phyloP scores from a whole-genome alignment of 1,140 invertebrate genomes.

The Aculops lycopersici region DNA sequence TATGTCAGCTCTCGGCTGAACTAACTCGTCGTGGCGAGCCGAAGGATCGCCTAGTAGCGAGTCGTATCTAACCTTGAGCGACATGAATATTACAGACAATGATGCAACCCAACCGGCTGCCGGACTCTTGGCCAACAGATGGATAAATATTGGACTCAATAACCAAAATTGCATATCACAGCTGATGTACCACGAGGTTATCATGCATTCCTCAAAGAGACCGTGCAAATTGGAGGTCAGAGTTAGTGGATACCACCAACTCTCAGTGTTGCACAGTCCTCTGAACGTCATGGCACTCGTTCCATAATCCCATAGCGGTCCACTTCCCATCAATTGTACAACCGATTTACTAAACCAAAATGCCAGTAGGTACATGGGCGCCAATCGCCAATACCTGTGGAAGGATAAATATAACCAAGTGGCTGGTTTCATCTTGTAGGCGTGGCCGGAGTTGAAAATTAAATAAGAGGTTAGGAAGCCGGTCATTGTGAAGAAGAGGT shows the following conservation, averaged over 20 bases:
- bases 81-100: neutral
- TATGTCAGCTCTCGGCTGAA: neutral
- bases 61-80: neutral
- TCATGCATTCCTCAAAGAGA: neutral
- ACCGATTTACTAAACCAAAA: neutral
- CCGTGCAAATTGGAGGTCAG: neutral
- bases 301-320: neutral
- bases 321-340: neutral
- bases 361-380: neutral
- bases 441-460: neutral
- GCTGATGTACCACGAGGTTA: neutral
- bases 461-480: neutral
- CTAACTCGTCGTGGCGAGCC: neutral
- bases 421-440: neutral
- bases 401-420: neutral
- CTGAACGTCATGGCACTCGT: neutral
- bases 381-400: neutral
- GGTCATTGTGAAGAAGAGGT: neutral
- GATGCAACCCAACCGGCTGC: neutral
- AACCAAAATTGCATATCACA: neutral
- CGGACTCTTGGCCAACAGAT: neutral
- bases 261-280: neutral
- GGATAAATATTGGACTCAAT: neutral
- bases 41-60: too few relatives aligned
- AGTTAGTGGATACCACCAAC: neutral